Percentiles rank a stretch among this genome's conserved stretches.
Conservation (phyloP, 1,140 invertebrate genomes). For the Pseudobourletiella spinata region DNA sequence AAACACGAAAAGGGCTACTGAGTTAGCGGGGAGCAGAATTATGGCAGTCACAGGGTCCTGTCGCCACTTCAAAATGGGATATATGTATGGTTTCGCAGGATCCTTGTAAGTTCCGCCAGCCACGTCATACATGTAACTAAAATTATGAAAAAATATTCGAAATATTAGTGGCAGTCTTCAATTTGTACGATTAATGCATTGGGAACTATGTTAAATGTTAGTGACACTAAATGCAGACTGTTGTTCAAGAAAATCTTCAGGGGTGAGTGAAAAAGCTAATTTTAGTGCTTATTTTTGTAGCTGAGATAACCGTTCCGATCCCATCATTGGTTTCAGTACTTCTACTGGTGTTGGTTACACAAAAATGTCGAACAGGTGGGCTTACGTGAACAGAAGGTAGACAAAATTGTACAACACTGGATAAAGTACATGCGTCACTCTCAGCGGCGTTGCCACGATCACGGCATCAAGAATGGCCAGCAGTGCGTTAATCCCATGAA, state of each 20-base stretch:
- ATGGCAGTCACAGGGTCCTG: background rate
- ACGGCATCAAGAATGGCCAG: constrained; percentile 8
- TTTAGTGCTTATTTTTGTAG: too few species aligned
- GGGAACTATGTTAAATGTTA: too few species aligned
- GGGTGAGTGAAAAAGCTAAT: too few species aligned
- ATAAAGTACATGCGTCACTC: background rate
- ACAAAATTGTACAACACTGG: background rate
- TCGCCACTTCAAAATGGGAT: constrained; percentile 12
- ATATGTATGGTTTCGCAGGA: constrained; percentile 5
- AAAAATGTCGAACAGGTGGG: background rate
- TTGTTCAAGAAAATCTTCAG: too few species aligned
- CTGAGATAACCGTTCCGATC: too few species aligned
- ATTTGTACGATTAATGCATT: too few species aligned
- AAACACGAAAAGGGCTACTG: background rate
- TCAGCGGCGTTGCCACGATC: background rate
- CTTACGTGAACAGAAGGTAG: constrained; percentile 12
- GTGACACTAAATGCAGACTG: too few species aligned
- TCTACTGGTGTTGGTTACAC: background rate
- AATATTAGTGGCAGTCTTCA: background rate
- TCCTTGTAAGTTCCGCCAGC: constrained; percentile 3
- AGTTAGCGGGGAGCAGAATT: background rate
- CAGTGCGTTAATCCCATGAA: background rate
- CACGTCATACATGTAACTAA: constrained; percentile 11
- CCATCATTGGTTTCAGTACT: too few species aligned
- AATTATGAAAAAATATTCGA: background rate